A percentile compares a stretch with the other conserved stretches of the same genome.
phyloP scores from a whole-genome alignment of 2,113 vertebrate genomes.

The Paralichthys olivaceus region DNA sequence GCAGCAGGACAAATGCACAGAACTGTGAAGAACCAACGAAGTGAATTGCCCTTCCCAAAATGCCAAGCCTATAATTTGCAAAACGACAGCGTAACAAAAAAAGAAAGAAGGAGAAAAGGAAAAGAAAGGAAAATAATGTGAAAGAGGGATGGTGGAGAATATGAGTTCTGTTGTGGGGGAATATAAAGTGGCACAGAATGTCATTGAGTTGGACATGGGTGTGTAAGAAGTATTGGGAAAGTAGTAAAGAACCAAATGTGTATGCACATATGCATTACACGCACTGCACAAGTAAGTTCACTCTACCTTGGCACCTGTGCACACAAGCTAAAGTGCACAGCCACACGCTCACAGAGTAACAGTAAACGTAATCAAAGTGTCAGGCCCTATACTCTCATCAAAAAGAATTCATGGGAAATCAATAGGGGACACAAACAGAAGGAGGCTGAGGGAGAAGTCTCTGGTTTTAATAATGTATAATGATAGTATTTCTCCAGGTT shows the following conservation, averaged over 20 bases:
- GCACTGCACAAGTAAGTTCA: not conserved
- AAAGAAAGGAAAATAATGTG: not conserved
- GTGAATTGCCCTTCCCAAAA: slow-evolving; percentile 63
- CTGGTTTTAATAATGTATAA: slow-evolving; percentile 69
- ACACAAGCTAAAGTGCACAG: not conserved
- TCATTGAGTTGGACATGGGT: not conserved
- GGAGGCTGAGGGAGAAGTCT: slow-evolving; percentile 51
- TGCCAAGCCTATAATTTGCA: slow-evolving; percentile 63
- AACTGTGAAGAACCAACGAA: slow-evolving; percentile 68
- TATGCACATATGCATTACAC: not conserved
- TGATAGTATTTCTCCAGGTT: slow-evolving; percentile 62
- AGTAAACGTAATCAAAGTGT: slow-evolving; percentile 65
- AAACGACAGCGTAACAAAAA: slow-evolving; percentile 28
- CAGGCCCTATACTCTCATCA: slow-evolving; percentile 62
- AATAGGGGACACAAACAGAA: slow-evolving; percentile 70
- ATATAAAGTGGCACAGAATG: not conserved
- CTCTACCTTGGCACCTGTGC: not conserved
- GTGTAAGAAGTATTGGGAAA: not conserved
- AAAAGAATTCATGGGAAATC: slow-evolving; percentile 73
- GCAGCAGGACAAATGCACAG: slow-evolving; percentile 63
- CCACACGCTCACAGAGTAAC: slow-evolving; percentile 29
- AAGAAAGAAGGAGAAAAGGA: not conserved
- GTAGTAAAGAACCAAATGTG: not conserved
- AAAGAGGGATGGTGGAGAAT: not conserved
- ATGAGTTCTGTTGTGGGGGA: not conserved